Evolutionary conservation across 35 echinoderm and acorn worm genomes (phyloP).

Genomic region (Nesometra sesokonis): DNA sequence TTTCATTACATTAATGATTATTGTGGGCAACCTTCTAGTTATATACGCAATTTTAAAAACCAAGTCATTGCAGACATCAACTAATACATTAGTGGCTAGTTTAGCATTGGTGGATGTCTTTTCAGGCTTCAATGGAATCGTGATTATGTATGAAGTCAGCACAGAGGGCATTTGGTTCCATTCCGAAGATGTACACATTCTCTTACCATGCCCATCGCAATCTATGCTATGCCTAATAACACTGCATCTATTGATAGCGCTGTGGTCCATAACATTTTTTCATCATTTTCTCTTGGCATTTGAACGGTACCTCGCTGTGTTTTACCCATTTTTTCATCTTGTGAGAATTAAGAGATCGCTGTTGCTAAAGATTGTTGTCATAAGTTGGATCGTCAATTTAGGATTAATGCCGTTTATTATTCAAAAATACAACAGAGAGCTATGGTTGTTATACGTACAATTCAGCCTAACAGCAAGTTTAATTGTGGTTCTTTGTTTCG

Average conservation of each 20-base stretch:
- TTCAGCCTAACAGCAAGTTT: no score
- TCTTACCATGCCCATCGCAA: neutral
- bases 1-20: neutral
- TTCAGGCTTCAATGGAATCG: neutral
- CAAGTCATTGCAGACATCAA: neutral
- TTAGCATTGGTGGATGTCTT: neutral
- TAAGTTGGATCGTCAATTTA: neutral
- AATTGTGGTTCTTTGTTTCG: no score
- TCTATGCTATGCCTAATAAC: neutral
- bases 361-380: neutral
- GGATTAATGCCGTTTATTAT: neutral
- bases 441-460: neutral
- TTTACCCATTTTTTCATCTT: neutral
- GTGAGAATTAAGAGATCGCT: neutral
- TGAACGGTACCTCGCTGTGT: neutral
- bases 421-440: neutral
- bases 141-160: neutral
- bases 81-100: neutral
- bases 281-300: neutral
- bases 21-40: neutral
- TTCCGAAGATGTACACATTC: neutral
- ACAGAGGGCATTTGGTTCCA: neutral
- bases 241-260: neutral
- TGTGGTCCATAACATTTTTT: neutral
- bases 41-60: neutral